phyloP scores from a whole-genome alignment of 2,113 vertebrate genomes.

The Thalassoma bifasciatum region DNA sequence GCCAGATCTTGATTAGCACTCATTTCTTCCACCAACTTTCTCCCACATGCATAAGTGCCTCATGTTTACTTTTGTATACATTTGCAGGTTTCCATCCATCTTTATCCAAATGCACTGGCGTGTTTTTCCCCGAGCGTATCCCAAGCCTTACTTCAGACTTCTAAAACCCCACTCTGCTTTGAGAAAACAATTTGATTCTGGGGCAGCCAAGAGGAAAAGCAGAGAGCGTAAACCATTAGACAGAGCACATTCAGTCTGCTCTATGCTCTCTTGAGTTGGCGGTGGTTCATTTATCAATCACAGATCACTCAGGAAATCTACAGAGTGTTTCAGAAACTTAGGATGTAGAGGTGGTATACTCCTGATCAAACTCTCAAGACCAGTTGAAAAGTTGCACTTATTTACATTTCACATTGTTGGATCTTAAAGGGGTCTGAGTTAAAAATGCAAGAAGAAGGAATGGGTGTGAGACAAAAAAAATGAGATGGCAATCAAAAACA shows the following conservation, averaged over 20 bases:
- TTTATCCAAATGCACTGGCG: background rate
- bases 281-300: background rate
- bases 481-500: too few relatives aligned
- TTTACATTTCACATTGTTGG: too few relatives aligned
- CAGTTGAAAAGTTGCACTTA: too few relatives aligned
- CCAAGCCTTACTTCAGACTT: background rate
- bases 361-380: too few relatives aligned
- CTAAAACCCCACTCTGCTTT: background rate
- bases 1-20: conserved; percentile 8
- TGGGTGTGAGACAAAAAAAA: too few relatives aligned
- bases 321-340: background rate
- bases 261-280: background rate
- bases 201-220: background rate
- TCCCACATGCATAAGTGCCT: background rate
- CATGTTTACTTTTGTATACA: conserved; percentile 6
- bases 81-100: conserved; percentile 1
- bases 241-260: background rate
- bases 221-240: background rate
- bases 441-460: too few relatives aligned
- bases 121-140: conserved; percentile 1
- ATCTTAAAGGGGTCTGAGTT: too few relatives aligned
- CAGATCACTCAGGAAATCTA: background rate
- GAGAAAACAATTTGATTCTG: background rate
- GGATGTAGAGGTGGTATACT: background rate
- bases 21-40: background rate